These are phyloP conservation scores for Orycteropus afer DNA, from an alignment of 2,113 vertebrate species.

Conservation along the genomic window DNA sequence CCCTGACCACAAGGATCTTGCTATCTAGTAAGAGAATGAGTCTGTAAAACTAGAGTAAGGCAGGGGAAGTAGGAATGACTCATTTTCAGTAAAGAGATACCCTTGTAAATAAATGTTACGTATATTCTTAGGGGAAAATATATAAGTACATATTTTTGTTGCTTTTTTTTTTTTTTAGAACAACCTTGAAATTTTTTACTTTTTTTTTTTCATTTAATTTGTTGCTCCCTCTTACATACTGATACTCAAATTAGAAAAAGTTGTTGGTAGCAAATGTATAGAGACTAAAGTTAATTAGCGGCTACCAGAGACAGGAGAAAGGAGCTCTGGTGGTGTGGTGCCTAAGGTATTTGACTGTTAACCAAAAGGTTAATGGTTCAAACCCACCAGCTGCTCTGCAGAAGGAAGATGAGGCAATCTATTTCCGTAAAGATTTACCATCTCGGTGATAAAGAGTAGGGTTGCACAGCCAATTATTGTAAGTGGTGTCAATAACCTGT, in stretches of 20 bases:
- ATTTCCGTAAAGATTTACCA: too few relatives aligned
- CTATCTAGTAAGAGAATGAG: not conserved
- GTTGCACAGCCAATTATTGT: not conserved
- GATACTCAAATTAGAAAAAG: not conserved
- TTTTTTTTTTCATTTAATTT: not conserved
- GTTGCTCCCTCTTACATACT: not conserved
- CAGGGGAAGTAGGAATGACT: not conserved
- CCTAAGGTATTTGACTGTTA: too few relatives aligned
- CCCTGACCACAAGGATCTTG: constrained; percentile 14
- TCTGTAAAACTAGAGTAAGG: not conserved
- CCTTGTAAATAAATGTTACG: constrained; percentile 24
- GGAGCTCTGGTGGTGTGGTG: too few relatives aligned
- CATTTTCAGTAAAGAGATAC: constrained; percentile 19
- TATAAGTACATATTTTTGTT: not conserved
- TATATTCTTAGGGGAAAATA: not conserved
- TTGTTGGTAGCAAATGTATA: not conserved
- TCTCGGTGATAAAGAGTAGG: not conserved
- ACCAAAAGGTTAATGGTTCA: too few relatives aligned
- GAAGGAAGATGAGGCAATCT: too few relatives aligned
- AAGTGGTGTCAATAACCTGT: not conserved
- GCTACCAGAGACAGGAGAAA: too few relatives aligned
- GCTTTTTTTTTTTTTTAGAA: constrained; percentile 46
- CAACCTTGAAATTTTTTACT: constrained; percentile 3
- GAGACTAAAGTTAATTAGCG: not conserved
- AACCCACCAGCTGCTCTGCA: too few relatives aligned